phyloP scores from a whole-genome alignment of 1,140 invertebrate species.

The Eciton burchellii region DNA sequence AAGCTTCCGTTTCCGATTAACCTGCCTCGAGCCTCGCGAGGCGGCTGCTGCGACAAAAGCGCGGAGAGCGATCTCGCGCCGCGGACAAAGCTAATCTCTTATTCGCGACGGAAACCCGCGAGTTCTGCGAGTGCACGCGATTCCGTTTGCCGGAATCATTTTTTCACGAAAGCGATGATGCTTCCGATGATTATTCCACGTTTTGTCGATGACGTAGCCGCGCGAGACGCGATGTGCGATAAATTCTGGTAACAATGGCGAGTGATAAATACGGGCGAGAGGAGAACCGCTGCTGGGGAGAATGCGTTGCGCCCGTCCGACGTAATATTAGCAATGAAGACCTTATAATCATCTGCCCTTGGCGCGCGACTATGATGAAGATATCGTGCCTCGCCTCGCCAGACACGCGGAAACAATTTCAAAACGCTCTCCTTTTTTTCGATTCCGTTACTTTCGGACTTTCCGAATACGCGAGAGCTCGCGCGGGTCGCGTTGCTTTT shows the following conservation, averaged over 20 bases:
- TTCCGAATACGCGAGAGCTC: no score
- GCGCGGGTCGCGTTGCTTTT: no score
- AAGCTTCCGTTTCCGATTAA: constrained; percentile 39
- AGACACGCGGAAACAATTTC: neutral
- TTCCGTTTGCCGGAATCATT: no score
- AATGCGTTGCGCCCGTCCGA: constrained; percentile 58
- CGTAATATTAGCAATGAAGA: constrained; percentile 69
- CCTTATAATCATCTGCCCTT: constrained; percentile 64
- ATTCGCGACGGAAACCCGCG: neutral
- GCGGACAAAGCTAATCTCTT: neutral
- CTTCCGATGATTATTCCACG: neutral
- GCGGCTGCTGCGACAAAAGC: neutral
- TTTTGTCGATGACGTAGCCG: neutral
- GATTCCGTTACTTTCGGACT: neutral
- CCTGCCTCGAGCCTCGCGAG: constrained; percentile 11
- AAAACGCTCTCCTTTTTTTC: neutral
- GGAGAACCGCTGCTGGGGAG: constrained; percentile 63
- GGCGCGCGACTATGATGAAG: constrained; percentile 54
- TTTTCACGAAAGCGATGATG: neutral
- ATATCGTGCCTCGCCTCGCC: constrained; percentile 14
- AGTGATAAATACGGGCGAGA: constrained; percentile 2
- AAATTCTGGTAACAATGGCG: neutral
- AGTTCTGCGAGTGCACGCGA: neutral
- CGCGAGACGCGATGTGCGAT: neutral
- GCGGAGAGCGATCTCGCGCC: no score